Evolutionary conservation across 2,888 invertebrate species (phyloP).

Genomic region (Tipula vernalis): DNA sequence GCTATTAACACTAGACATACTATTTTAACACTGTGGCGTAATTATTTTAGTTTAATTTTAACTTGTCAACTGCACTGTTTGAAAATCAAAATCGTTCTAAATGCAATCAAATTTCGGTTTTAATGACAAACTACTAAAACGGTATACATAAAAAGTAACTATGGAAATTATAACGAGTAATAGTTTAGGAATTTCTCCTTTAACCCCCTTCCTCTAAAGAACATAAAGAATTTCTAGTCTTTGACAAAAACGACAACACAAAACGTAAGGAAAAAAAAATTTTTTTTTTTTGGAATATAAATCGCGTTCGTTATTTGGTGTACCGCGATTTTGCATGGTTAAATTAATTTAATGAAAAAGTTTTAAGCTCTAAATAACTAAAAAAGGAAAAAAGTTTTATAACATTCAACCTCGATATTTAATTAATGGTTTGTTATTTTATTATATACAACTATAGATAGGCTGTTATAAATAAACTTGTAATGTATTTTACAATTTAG

Average conservation of each 20-base stretch:
- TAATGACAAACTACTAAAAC: not conserved
- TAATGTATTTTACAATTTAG: not conserved
- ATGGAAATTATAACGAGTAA: not conserved
- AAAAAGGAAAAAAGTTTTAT: not conserved
- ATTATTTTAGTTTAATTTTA: not conserved
- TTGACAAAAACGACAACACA: not conserved
- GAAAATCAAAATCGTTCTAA: not conserved
- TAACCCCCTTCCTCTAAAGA: not conserved
- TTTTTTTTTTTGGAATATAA: not conserved
- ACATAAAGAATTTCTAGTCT: not conserved
- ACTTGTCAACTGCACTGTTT: not conserved
- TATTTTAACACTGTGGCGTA: not conserved
- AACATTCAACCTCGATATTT: not conserved
- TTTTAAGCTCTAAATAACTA: not conserved
- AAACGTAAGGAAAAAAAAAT: not conserved
- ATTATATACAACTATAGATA: not conserved
- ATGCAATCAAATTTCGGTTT: not conserved
- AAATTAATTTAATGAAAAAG: not conserved
- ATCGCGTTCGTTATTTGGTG: not conserved
- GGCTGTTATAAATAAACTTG: not conserved
- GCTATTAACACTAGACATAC: not conserved
- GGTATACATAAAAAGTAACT: not conserved
- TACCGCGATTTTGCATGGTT: not conserved
- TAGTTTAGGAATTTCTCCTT: not conserved
- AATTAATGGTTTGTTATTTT: not conserved